phyloP scores from a whole-genome alignment of 2,797 vertebrate species.

The Sciurus carolinensis region DNA sequence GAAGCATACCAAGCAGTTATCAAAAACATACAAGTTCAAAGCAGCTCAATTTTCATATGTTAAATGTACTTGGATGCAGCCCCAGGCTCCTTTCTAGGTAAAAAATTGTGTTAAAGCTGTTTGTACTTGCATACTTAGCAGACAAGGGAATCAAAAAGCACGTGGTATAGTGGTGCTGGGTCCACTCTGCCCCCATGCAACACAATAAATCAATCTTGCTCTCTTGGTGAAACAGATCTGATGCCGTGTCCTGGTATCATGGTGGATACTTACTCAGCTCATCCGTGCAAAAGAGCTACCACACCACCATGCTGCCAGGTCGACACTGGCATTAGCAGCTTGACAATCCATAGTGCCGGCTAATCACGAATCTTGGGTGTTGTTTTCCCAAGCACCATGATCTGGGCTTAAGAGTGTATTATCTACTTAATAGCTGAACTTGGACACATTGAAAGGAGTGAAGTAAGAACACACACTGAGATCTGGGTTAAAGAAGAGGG shows the following conservation, averaged over 20 bases:
- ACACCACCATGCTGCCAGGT: constrained; percentile 66
- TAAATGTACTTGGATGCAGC: constrained; percentile 96
- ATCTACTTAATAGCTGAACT: constrained; percentile 50
- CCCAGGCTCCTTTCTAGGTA: constrained; percentile 95
- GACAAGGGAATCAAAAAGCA: constrained; percentile 88
- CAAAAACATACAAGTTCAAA: constrained; percentile 99
- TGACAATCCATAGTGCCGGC: constrained; percentile 67
- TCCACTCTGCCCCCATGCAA: constrained; percentile 87
- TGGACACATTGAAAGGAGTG: not conserved
- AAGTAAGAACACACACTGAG: constrained; percentile 7
- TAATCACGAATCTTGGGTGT: constrained; percentile 50
- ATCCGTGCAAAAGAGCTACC: constrained; percentile 72
- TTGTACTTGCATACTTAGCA: constrained; percentile 94
- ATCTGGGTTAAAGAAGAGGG: constrained; percentile 18
- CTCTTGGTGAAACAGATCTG: constrained; percentile 86
- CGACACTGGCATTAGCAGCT: constrained; percentile 21
- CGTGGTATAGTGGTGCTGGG: constrained; percentile 87
- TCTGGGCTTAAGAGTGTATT: constrained; percentile 60
- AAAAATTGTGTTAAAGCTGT: constrained; percentile 93
- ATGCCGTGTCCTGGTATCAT: constrained; percentile 77
- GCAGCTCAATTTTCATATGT: constrained; percentile 98
- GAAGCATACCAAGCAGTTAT: constrained; percentile 99
- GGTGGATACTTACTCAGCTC: constrained; percentile 79
- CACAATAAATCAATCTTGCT: constrained; percentile 89
- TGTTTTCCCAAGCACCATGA: constrained; percentile 4